These are phyloP conservation scores for Aphidius gifuensis DNA, from an alignment of 1,140 invertebrate genomes.

Conservation along the genomic window DNA sequence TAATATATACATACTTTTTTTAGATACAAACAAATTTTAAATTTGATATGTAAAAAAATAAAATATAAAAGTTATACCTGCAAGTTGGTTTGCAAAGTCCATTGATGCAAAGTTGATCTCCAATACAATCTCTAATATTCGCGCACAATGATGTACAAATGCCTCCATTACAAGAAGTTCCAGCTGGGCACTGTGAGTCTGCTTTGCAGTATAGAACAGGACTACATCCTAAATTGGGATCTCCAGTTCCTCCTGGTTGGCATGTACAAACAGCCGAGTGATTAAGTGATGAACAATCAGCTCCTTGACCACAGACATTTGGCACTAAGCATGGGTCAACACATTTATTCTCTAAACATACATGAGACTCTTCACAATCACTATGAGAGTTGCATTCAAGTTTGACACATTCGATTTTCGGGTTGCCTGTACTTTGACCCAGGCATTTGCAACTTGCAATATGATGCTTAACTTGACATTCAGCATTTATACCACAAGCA, in stretches of 20 bases:
- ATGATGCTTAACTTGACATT: constrained; percentile 68
- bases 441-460: constrained; percentile 72
- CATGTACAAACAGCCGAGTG: constrained; percentile 80
- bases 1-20: too few species aligned
- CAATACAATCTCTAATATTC: constrained; percentile 74
- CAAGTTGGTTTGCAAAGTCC: constrained; percentile 78
- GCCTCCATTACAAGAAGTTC: constrained; percentile 76
- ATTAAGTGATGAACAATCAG: constrained; percentile 68
- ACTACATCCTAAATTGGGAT: constrained; percentile 79
- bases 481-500: constrained; percentile 72
- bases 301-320: constrained; percentile 78
- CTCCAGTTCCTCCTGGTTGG: constrained; percentile 76
- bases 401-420: constrained; percentile 64
- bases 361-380: constrained; percentile 68
- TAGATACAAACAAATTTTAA: too few species aligned
- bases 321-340: constrained; percentile 74
- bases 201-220: constrained; percentile 73
- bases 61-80: constrained; percentile 25
- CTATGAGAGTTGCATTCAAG: constrained; percentile 77
- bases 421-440: constrained; percentile 71
- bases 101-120: constrained; percentile 77
- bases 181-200: constrained; percentile 75
- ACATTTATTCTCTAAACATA: constrained; percentile 78
- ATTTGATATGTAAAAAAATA: too few species aligned
- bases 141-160: constrained; percentile 76